phyloP scores from a whole-genome alignment of 1,140 invertebrate species.

The Drosophila mauritiana region DNA sequence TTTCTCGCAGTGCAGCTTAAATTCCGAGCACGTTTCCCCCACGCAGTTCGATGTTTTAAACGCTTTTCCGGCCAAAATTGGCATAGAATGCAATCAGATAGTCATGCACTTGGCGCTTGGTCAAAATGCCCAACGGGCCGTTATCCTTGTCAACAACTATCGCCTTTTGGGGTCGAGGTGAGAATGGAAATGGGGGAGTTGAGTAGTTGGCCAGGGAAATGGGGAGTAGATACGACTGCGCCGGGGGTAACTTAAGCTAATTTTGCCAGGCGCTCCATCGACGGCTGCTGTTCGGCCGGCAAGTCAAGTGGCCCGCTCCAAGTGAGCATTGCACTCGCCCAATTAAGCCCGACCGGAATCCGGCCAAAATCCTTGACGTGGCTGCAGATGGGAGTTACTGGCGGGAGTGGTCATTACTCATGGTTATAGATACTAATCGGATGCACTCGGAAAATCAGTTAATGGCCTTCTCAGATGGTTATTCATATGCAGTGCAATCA shows the following conservation, averaged over 20 bases:
- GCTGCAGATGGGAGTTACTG: conserved; percentile 10
- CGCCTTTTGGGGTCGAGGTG: conserved; percentile 44
- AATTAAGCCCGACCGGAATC: conserved; percentile 59
- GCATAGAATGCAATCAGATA: conserved; percentile 71
- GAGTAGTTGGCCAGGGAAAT: neutral
- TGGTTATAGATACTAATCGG: conserved; percentile 30
- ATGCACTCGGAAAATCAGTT: conserved; percentile 36
- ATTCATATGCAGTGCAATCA: neutral
- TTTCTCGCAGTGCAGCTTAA: conserved; percentile 15
- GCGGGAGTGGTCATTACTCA: conserved; percentile 25
- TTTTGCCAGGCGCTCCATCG: conserved; percentile 32
- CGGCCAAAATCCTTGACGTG: conserved; percentile 24
- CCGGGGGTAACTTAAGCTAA: conserved; percentile 58
- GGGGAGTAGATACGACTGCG: conserved; percentile 10
- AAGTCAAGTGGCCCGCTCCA: conserved; percentile 41
- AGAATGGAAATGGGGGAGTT: conserved; percentile 28
- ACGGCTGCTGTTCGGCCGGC: conserved; percentile 25
- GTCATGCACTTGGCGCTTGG: conserved; percentile 36
- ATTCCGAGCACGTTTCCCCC: conserved; percentile 62
- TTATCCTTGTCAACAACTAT: conserved; percentile 59
- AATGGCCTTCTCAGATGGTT: neutral
- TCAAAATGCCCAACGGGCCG: conserved; percentile 20
- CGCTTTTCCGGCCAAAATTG: conserved; percentile 66
- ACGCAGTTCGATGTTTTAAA: conserved; percentile 52
- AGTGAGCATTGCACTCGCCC: conserved; percentile 43